These are phyloP conservation scores for Helobdella robusta DNA, from an alignment of 2,888 invertebrate species.

Conservation along the genomic window DNA sequence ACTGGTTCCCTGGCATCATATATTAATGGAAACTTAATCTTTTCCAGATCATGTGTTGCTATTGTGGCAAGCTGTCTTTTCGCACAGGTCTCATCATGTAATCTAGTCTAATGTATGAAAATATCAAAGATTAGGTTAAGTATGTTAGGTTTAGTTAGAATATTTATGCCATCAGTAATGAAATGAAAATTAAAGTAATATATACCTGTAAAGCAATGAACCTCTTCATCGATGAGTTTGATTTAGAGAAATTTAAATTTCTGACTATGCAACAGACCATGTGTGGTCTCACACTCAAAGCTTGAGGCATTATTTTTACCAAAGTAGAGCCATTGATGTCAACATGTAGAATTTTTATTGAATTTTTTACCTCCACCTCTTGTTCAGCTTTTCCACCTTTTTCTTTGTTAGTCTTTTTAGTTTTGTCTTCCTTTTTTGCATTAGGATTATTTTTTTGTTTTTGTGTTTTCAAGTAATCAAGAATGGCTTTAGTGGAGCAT, in stretches of 20 bases:
- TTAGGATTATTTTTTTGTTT: neutral
- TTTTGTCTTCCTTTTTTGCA: constrained; percentile 18
- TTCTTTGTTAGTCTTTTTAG: constrained; percentile 36
- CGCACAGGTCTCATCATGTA: constrained; percentile 60
- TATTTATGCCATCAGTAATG: neutral
- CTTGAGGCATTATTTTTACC: constrained; percentile 42
- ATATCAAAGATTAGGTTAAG: neutral
- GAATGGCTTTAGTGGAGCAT: constrained; percentile 60
- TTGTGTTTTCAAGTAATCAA: constrained; percentile 62
- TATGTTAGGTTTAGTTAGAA: neutral
- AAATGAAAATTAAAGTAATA: neutral
- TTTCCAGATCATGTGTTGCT: constrained; percentile 69
- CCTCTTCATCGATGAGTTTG: constrained; percentile 59
- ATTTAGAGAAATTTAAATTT: constrained; percentile 57
- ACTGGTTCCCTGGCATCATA: constrained; percentile 64
- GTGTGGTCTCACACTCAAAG: constrained; percentile 60
- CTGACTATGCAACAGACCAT: constrained; percentile 65
- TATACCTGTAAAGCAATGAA: constrained; percentile 63
- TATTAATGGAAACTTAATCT: constrained; percentile 56
- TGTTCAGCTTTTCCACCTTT: constrained; percentile 29
- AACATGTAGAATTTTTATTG: constrained; percentile 46
- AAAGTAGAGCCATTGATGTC: constrained; percentile 38
- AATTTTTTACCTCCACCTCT: constrained; percentile 48
- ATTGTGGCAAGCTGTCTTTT: constrained; percentile 70
- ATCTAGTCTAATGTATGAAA: constrained; percentile 56